Base-by-base conservation (phyloP, 2,113 vertebrate genomes). In the Scalopus aquaticus region DNA sequence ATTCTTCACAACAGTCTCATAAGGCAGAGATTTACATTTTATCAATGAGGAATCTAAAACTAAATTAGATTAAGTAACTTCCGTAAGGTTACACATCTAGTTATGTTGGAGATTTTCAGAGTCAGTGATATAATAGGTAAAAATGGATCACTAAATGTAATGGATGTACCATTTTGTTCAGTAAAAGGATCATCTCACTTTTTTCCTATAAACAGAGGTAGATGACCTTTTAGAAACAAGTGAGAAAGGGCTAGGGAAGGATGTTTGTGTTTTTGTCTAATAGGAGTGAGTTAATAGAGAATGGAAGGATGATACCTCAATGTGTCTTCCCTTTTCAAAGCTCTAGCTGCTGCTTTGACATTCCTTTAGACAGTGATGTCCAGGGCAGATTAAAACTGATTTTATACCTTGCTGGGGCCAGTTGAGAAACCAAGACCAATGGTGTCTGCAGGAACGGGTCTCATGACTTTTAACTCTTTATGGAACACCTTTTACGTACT, bases 11-110 rank as follows among this genome's bases (percentile, higher is more conserved):
- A 77, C 20, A 56, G 28, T 67, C 4, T 82, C 62, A n/a, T 44
- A 90, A 82, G n/a, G 24, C 70, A 90, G 2, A n/a, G 39, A 83
- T 84, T 96, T 96, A 67, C 15, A 69, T 91, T 96, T 95, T 92
- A 5, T 91, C n/a, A 65, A 7, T 79, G 65, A 95, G 80, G n/a
- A 62, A 85, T 44, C 32, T 93, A 90, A 85, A 46, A 26, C 91
- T 88, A 83, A 80, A 70, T 84, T 32, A 95, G 92, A 70, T 90
- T 67, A 92, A 92, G n/a, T 91, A 94, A 58, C 32, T 80, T 95
- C 24, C 28, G n/a, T 35, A 94, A 88, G 24, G 15, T 32, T 60
- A 77, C 30, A 80, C 37, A 69, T 73, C 28, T 88, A 74, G 60
- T 92, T 92, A 60, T 11, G 6, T 30, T 30, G 13, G 39, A 85